Base-by-base conservation (phyloP, 2,888 invertebrate species). In the Drosophila testacea region DNA sequence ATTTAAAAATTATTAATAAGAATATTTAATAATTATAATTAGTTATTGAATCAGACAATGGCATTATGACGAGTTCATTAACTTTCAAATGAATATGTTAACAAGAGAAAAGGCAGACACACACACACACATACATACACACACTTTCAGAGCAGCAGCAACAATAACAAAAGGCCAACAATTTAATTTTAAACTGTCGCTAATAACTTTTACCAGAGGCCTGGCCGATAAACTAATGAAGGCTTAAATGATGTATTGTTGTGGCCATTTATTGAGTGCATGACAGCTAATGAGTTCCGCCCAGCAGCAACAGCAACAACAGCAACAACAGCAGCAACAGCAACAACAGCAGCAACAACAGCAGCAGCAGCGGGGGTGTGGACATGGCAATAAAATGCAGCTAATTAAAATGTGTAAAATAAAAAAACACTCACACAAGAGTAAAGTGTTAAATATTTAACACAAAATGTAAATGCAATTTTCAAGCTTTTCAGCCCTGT, bases 181-280 rank as follows among this genome's bases (percentile, higher is more conserved):
- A 84, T 84, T 84, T 72, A 79, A 89, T 84, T 85, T 88, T 84
- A 89, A 88, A 89, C 83, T 85, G 90, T 88, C 88, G 83, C 90
- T 84, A 88, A 84, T 89, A 88, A 85, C 83, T 85, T 85, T 88
- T 70, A 77, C 80, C 85, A 69, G 77, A 57, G 73, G 69, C 73
- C 48, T 59, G 80, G 69, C 80, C 81, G 85, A 84, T 89, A 87
- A 83, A 89, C 83, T 83, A 83, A 83, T 83, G 89, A 88, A 83
- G 77, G 82, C 87, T 83, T 88, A 77, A 83, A 83, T 83, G 88
- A 83, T 89, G 79, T 81, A 89, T 83, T 81, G 83, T 69, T 84
- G 83, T 63, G 70, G 68, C 69, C 56, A 57, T 77, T 77, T 67
- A 77, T 80, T 77, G 77, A 76, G 47, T 76, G 80, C 67, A 46